A percentile compares a stretch with the other conserved stretches of the same genome.
phyloP scores from a whole-genome alignment of 2,113 vertebrate species.

The Callionymus lyra region DNA sequence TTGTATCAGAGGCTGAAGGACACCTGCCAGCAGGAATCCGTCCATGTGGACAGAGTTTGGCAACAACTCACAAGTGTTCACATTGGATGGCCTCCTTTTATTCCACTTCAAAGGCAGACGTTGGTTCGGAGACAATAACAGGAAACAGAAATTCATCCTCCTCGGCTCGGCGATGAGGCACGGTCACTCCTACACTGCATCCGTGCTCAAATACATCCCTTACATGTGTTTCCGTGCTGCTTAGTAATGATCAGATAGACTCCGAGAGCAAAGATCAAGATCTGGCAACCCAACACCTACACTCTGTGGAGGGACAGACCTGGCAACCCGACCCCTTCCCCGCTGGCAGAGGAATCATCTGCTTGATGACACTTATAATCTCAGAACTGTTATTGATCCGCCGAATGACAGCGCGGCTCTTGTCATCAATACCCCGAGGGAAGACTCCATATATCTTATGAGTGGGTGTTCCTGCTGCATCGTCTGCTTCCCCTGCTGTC shows the following conservation, averaged over 20 bases:
- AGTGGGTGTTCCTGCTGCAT: slow-evolving; percentile 41
- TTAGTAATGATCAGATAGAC: slow-evolving; percentile 44
- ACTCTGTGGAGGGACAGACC: slow-evolving; percentile 44
- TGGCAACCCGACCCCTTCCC: slow-evolving; percentile 48
- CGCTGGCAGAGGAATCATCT: slow-evolving; percentile 55
- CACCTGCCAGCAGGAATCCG: slow-evolving; percentile 41
- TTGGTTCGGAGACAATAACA: slow-evolving; percentile 12
- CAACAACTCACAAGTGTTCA: slow-evolving; percentile 36
- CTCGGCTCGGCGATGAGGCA: too few relatives aligned
- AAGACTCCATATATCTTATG: slow-evolving; percentile 41
- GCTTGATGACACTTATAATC: slow-evolving; percentile 63
- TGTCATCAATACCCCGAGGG: slow-evolving; percentile 39
- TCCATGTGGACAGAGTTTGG: slow-evolving; percentile 39
- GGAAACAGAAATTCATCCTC: too few relatives aligned
- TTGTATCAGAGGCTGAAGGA: slow-evolving; percentile 38
- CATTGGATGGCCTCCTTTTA: slow-evolving; percentile 39
- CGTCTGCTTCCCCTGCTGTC: slow-evolving; percentile 18
- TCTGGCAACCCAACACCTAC: slow-evolving; percentile 60
- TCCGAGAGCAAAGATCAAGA: slow-evolving; percentile 55
- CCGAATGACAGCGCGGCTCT: slow-evolving; percentile 27
- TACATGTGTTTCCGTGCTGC: slow-evolving; percentile 17
- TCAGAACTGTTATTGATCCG: slow-evolving; percentile 56
- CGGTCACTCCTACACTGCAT: too few relatives aligned
- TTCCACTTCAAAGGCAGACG: slow-evolving; percentile 25
- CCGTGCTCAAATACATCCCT: slow-evolving; percentile 2